A percentile compares a stretch with the other conserved stretches of the same genome.
Conservation (phyloP, 2,797 vertebrate species). For the Hippoglossus hippoglossus region DNA sequence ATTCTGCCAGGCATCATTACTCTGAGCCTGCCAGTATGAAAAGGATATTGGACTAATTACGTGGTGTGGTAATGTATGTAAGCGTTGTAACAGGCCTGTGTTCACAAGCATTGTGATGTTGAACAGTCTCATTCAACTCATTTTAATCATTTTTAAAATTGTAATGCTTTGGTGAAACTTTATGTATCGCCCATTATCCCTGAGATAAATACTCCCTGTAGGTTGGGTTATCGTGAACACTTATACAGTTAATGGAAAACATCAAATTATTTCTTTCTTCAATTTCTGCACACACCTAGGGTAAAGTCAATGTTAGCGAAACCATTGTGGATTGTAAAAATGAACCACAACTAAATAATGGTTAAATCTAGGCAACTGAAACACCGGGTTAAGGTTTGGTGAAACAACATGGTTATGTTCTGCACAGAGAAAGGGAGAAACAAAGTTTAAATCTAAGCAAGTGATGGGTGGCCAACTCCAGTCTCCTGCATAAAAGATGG, state of each 20-base stretch:
- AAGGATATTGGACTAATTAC: slow-evolving; percentile 61
- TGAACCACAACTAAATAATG: not conserved
- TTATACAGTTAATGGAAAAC: not conserved
- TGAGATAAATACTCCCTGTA: too few relatives aligned
- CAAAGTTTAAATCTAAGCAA: not conserved
- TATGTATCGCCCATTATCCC: too few relatives aligned
- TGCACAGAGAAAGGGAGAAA: not conserved
- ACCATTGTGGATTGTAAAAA: not conserved
- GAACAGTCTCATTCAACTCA: not conserved
- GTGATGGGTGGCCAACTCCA: not conserved
- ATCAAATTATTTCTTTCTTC: not conserved
- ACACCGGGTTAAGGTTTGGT: not conserved
- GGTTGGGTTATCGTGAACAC: too few relatives aligned
- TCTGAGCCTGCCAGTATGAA: slow-evolving; percentile 34
- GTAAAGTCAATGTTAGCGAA: not conserved
- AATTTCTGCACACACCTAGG: not conserved
- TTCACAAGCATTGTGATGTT: slow-evolving; percentile 6
- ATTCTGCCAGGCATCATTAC: slow-evolving; percentile 60
- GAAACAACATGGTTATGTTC: not conserved
- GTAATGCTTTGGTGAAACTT: too few relatives aligned
- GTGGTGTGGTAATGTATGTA: slow-evolving; percentile 25
- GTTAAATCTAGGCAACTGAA: not conserved
- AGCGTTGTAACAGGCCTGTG: slow-evolving; percentile 20
- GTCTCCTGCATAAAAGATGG: not conserved
- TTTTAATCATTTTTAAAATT: too few relatives aligned